Evolutionary conservation across 2,888 invertebrate genomes (phyloP), one percentile per base, ranked within the genome.

Genomic region (Timandra comae): DNA sequence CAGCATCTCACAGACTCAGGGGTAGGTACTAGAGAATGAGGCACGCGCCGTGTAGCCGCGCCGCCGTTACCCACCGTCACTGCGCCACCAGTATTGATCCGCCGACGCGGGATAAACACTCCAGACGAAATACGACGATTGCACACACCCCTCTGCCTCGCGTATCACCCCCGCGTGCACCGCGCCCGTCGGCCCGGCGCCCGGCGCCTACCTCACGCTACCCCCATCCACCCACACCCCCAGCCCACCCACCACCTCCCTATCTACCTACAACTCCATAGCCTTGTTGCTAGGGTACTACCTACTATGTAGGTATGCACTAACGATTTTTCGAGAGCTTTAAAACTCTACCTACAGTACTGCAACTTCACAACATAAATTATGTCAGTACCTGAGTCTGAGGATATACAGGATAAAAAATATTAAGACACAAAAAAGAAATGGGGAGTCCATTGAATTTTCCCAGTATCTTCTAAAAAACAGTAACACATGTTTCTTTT

Each of bases 81-180:
- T 86, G 82, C 85, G 84, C 84, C 84, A 85, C 73, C 79, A 59
- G 81, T 85, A 84, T 86, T 79, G 85, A 84, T 84, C 85, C 77
- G 73, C 56, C 84, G 75, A 69, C 80, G 76, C 80, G 84, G 84
- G 81, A 84, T 81, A 78, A 81, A 80, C 81, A 79, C 79, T 82
- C 85, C 82, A 85, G 82, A 85, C 86, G 80, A 79, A 82, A 82
- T 84, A 84, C 82, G 77, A 75, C 76, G 73, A 72, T 74, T 75
- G 79, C 79, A 77, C 77, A 74, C 77, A 70, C 79, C 77, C 78
- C 72, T 63, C 69, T 71, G 73, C 59, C 53, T 46, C 37, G 19
- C 44, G 29, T 34, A 5, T 27, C 31, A 10, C 37, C 38, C 64
- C 62, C 64, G 54, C 62, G 53, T 69, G 66, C 66, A 66, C 67